Evolutionary conservation across 2,888 invertebrate species (phyloP).

Genomic region (Agrochola lota): DNA sequence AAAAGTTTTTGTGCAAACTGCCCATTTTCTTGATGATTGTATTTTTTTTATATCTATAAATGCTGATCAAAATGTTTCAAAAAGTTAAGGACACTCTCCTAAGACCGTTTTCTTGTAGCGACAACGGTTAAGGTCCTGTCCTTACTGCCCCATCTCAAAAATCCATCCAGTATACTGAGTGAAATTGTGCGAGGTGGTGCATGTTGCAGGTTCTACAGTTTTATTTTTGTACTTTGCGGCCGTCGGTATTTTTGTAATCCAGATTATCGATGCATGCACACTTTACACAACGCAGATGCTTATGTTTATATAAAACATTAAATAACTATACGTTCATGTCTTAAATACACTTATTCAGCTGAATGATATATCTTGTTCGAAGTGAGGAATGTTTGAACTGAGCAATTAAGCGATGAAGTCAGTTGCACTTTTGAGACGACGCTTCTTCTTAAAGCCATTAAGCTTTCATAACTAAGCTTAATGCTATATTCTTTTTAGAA

Average conservation of each 20-base stretch:
- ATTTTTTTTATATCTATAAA: too few species aligned
- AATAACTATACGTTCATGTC: conserved; percentile 22
- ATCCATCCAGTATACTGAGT: background rate
- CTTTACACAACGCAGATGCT: conserved; percentile 12
- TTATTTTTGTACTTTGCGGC: conserved; percentile 15
- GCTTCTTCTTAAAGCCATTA: conserved; percentile 19
- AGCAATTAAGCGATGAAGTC: conserved; percentile 42
- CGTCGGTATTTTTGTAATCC: conserved; percentile 2
- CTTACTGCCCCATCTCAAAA: too few species aligned
- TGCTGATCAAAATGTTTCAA: too few species aligned
- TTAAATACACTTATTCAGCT: conserved; percentile 33
- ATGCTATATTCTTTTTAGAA: conserved; percentile 27
- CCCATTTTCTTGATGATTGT: too few species aligned
- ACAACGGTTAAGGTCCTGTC: too few species aligned
- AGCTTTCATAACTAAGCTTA: conserved; percentile 47
- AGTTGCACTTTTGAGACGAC: conserved; percentile 20
- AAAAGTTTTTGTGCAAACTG: too few species aligned
- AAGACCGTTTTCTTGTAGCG: too few species aligned
- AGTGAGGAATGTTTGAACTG: conserved; percentile 48
- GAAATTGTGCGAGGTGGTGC: background rate
- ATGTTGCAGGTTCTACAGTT: background rate
- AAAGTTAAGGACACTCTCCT: too few species aligned
- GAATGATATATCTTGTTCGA: conserved; percentile 20
- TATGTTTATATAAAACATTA: conserved; percentile 17
- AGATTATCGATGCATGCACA: conserved; percentile 17